A percentile compares a stretch with the other conserved stretches of the same genome.
phyloP scores from a whole-genome alignment of 2,113 vertebrate species.

The Fregetta grallaria region DNA sequence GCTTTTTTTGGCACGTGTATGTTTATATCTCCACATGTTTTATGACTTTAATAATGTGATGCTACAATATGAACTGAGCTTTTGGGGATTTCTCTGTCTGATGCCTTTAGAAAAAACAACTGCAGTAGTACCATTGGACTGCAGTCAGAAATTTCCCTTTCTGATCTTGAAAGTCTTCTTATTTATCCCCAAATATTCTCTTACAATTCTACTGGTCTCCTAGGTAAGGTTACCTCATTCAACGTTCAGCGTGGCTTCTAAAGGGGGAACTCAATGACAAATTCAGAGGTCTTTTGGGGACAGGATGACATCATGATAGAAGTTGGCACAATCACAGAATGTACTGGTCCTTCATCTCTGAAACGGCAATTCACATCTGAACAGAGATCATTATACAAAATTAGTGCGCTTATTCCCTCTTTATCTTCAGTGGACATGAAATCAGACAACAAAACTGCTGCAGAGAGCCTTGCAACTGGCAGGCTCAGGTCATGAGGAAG shows the following conservation, averaged over 20 bases:
- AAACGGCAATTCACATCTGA: not conserved
- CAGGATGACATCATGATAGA: not conserved
- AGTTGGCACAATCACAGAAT: not conserved
- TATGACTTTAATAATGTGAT: not conserved
- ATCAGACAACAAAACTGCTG: not conserved
- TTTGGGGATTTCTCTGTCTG: not conserved
- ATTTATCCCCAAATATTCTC: not conserved
- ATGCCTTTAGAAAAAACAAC: not conserved
- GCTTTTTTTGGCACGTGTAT: not conserved
- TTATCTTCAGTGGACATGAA: not conserved
- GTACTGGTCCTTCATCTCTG: not conserved
- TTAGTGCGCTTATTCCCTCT: not conserved
- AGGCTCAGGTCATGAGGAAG: not conserved
- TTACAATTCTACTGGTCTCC: not conserved
- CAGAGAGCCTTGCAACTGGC: not conserved
- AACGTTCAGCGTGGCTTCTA: rapidly evolving
- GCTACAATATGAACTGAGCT: not conserved
- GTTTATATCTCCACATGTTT: not conserved
- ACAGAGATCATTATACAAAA: not conserved
- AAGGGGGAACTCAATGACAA: not conserved
- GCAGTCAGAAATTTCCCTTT: not conserved
- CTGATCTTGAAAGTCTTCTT: not conserved
- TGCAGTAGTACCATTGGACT: not conserved
- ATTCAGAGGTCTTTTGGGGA: not conserved
- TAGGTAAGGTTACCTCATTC: not conserved